Percentiles rank a stretch among this genome's conserved stretches.
These are phyloP conservation scores for Condylura cristata DNA, from an alignment of 2,113 vertebrate species.

Conservation along the genomic window DNA sequence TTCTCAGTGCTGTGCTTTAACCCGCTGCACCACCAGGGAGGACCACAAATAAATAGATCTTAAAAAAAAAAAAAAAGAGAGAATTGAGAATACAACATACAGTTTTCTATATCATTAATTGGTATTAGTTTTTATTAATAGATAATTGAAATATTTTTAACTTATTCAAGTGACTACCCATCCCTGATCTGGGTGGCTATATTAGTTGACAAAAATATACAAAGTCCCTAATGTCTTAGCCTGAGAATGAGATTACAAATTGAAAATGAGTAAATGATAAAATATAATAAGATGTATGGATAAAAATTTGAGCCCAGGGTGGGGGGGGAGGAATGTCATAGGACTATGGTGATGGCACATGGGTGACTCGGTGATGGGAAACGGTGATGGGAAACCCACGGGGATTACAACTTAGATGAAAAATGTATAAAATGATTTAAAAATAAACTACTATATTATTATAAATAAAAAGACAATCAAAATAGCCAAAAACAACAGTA, in stretches of 20 bases:
- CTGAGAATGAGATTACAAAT: neutral
- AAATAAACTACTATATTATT: no score
- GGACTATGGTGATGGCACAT: no score
- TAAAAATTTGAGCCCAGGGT: neutral
- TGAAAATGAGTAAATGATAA: neutral
- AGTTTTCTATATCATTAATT: neutral
- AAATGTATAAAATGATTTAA: no score
- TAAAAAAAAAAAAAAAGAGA: no score
- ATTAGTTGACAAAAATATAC: neutral
- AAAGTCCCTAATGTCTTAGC: neutral
- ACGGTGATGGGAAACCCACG: no score
- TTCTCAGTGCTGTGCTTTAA: no score
- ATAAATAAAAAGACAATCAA: neutral
- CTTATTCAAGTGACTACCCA: neutral
- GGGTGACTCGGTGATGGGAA: no score
- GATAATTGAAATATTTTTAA: neutral
- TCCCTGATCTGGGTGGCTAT: neutral
- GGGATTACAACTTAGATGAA: no score
- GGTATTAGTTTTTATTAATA: no score
- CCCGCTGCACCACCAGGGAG: no score
- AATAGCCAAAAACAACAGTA: neutral
- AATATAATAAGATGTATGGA: neutral
- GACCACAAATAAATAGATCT: no score
- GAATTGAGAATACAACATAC: neutral
- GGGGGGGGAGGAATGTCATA: no score